phyloP scores from a whole-genome alignment of 2,797 vertebrate species.

The Danionella dracula region DNA sequence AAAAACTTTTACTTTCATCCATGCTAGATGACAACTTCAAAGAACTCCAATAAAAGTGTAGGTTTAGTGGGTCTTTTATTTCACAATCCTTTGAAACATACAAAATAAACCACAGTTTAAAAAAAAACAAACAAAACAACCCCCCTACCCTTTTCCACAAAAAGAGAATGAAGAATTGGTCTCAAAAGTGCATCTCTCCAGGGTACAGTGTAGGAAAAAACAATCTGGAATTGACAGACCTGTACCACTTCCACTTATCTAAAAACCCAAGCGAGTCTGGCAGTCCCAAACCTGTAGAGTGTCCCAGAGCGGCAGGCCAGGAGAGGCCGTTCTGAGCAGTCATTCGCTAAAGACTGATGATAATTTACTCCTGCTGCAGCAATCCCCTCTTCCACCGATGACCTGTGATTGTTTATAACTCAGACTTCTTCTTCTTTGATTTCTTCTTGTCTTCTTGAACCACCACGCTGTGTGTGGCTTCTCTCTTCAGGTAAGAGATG shows the following conservation, averaged over 20 bases:
- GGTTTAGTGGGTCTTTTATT: slow-evolving; percentile 76
- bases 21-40: too few relatives aligned
- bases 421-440: slow-evolving; percentile 80
- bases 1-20: too few relatives aligned
- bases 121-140: slow-evolving; percentile 45
- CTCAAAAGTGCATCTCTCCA: slow-evolving; percentile 66
- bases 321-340: slow-evolving; percentile 53
- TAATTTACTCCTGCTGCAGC: slow-evolving; percentile 64
- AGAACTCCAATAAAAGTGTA: neutral
- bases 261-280: slow-evolving; percentile 58
- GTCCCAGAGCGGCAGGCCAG: slow-evolving; percentile 62
- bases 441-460: slow-evolving; percentile 79
- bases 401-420: slow-evolving; percentile 75
- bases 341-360: slow-evolving; percentile 69
- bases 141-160: slow-evolving; percentile 52
- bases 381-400: slow-evolving; percentile 43
- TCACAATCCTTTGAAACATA: slow-evolving; percentile 75
- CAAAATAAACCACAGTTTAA: slow-evolving; percentile 67
- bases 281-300: slow-evolving; percentile 58
- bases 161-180: slow-evolving; percentile 56
- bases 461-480: slow-evolving; percentile 79
- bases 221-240: slow-evolving; percentile 57
- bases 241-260: slow-evolving; percentile 55
- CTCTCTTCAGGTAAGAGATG: slow-evolving; percentile 87
- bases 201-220: slow-evolving; percentile 59